A percentile compares a stretch with the other conserved stretches of the same genome.
These are phyloP conservation scores for Henricia sp. DNA, from an alignment of 53 echinoderm and acorn worm species.

Conservation along the genomic window DNA sequence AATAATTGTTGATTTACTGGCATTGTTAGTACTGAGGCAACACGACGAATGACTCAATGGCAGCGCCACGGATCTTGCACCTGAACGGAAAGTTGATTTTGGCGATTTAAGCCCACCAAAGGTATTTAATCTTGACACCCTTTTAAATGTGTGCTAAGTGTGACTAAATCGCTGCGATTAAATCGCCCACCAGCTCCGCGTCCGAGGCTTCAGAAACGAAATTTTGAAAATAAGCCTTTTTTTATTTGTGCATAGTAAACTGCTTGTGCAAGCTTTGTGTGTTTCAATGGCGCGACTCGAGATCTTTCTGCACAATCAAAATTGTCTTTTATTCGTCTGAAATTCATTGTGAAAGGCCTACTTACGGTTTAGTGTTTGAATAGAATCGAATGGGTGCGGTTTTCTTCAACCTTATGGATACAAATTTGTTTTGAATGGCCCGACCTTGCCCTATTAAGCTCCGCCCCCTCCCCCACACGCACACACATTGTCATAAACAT, in stretches of 20 bases:
- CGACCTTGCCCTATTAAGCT: too few species aligned
- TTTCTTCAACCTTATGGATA: too few species aligned
- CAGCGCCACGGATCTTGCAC: background rate
- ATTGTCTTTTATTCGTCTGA: too few species aligned
- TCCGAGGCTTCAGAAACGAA: constrained; percentile 34
- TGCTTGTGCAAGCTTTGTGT: background rate
- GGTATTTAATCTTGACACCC: constrained; percentile 52
- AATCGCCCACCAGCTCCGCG: constrained; percentile 13
- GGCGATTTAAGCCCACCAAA: constrained; percentile 22
- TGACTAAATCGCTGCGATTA: constrained; percentile 46
- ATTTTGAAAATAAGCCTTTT: constrained; percentile 28
- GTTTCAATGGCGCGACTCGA: background rate
- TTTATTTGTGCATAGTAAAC: background rate
- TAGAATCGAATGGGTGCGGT: background rate
- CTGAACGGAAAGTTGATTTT: constrained; percentile 37
- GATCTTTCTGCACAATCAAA: background rate
- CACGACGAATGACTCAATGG: background rate
- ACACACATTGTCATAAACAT: too few species aligned
- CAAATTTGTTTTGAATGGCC: too few species aligned
- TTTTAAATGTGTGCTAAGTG: constrained; percentile 46
- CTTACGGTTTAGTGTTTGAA: background rate
- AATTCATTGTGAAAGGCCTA: background rate
- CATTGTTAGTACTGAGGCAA: background rate
- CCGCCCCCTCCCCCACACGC: too few species aligned
- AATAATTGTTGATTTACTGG: constrained; percentile 13